Evolutionary conservation across 1,140 invertebrate genomes (phyloP), one percentile per base, ranked within the genome.

Genomic region (Zaprionus taronus): DNA sequence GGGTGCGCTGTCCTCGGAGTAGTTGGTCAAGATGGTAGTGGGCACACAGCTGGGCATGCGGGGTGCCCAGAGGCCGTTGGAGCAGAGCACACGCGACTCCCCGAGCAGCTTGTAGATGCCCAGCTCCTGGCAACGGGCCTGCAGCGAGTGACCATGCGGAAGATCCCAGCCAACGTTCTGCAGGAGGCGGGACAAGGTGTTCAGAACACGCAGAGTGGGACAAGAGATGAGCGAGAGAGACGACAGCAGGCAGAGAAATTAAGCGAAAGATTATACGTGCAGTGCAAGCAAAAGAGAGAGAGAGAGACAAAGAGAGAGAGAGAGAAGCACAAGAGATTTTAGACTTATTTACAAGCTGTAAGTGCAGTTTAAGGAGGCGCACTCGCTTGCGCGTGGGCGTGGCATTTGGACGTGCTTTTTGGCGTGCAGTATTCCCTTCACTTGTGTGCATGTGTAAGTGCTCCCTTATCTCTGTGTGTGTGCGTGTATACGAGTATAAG

Each of bases 1-100:
- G 2, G 97, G 97, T 0, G 97, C 97, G 11, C 96, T 96, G 75
- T 97, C 96, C 75, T 96, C 97, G 75, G 96, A 97, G 92, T 96
- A 97, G 93, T 97, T 97, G 51, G 96, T 97, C 55, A 97, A 94
- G 2, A 96, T 92, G 1, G 96, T 97, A 26, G 97, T 98, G 22
- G 96, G 95, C 80, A 96, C 95, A 92, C 97, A 98, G 64, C 95
- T 95, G 3, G 97, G 97, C 81, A 96, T 91, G 67, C 95, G 94
- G 1, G 95, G 94, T 7, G 94, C 95, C 97, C 97, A 98, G 24
- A 94, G 94, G 0, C 97, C 97, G 83, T 98, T 97, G 47, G 95
- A 95, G 92, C 97, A 98, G 5, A 95, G 94, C 2, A 96, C 93
- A 69, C 93, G 91, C 15, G 95, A 93, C 80, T 96, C 94, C 65